A percentile compares a stretch with the other conserved stretches of the same genome.
These are phyloP conservation scores for Drosophila takahashii DNA, from an alignment of 1,140 invertebrate species.

Conservation along the genomic window DNA sequence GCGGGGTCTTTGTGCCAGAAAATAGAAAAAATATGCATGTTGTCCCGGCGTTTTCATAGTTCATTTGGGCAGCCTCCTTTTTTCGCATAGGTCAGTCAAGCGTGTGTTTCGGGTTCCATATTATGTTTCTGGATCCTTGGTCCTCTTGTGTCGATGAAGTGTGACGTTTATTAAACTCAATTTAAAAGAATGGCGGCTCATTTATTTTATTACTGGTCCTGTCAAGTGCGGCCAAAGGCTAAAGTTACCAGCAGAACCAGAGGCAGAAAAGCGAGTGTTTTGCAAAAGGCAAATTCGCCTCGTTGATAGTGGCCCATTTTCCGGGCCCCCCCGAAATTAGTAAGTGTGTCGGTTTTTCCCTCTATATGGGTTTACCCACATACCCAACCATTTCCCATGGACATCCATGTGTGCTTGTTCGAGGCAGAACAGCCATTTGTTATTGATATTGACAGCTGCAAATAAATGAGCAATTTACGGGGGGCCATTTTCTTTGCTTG, in stretches of 20 bases:
- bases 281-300: slow-evolving; percentile 39
- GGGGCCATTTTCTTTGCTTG: slow-evolving; percentile 44
- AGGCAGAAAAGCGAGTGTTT: not conserved
- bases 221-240: slow-evolving; percentile 70
- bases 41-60: slow-evolving; percentile 76
- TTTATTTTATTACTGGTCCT: slow-evolving; percentile 79
- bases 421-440: slow-evolving; percentile 80
- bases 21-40: slow-evolving; percentile 63
- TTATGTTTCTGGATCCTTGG: slow-evolving; percentile 34
- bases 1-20: slow-evolving; percentile 42
- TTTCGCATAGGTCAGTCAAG: slow-evolving; percentile 54
- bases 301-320: slow-evolving; percentile 73
- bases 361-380: not conserved
- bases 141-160: slow-evolving; percentile 80
- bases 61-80: slow-evolving; percentile 66
- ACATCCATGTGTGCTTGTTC: slow-evolving; percentile 57
- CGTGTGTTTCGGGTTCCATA: slow-evolving; percentile 49
- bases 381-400: slow-evolving; percentile 2
- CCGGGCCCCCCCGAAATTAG: slow-evolving; percentile 51
- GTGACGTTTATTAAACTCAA: slow-evolving; percentile 84
- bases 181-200: slow-evolving; percentile 83
- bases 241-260: slow-evolving; percentile 67
- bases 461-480: slow-evolving; percentile 81
- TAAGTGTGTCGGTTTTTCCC: slow-evolving; percentile 17
- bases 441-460: slow-evolving; percentile 83